Conservation (phyloP, 2,797 vertebrate species). For the Darevskia nairensis region DNA sequence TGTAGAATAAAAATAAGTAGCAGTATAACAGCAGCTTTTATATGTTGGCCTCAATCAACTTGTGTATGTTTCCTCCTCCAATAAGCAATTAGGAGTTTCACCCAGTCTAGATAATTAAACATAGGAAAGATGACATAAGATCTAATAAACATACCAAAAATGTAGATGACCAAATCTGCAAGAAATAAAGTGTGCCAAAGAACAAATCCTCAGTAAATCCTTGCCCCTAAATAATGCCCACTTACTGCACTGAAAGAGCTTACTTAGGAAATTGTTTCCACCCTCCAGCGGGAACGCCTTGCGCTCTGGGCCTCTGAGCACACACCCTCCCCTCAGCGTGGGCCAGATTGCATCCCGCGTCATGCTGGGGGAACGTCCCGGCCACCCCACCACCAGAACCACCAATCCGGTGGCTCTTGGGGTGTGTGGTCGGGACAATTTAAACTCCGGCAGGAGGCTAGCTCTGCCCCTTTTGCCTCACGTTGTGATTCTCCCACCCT, state of each 20-base stretch:
- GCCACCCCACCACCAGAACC: no score
- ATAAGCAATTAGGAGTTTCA: conserved; percentile 18
- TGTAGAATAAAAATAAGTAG: not conserved
- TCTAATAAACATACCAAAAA: not conserved
- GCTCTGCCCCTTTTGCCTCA: no score
- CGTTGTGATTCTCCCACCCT: no score
- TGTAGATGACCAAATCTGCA: conserved; percentile 23
- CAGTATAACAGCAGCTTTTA: conserved; percentile 32
- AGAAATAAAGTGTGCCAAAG: conserved; percentile 39
- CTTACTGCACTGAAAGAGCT: conserved; percentile 21
- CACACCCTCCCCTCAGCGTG: no score
- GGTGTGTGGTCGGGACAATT: no score
- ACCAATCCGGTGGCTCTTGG: no score
- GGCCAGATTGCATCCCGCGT: no score
- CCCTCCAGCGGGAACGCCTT: no score
- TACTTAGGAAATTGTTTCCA: not conserved
- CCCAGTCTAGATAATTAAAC: not conserved
- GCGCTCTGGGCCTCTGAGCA: no score
- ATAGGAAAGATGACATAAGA: conserved; percentile 26
- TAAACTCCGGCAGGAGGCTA: no score
- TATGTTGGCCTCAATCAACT: not conserved
- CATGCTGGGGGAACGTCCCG: no score
- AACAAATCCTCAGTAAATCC: conserved; percentile 20
- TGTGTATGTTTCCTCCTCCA: conserved; percentile 5
- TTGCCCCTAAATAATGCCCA: not conserved